Percentiles rank a stretch among this genome's conserved stretches.
phyloP scores from a whole-genome alignment of 2,797 vertebrate genomes.

The Fundulus diaphanus region DNA sequence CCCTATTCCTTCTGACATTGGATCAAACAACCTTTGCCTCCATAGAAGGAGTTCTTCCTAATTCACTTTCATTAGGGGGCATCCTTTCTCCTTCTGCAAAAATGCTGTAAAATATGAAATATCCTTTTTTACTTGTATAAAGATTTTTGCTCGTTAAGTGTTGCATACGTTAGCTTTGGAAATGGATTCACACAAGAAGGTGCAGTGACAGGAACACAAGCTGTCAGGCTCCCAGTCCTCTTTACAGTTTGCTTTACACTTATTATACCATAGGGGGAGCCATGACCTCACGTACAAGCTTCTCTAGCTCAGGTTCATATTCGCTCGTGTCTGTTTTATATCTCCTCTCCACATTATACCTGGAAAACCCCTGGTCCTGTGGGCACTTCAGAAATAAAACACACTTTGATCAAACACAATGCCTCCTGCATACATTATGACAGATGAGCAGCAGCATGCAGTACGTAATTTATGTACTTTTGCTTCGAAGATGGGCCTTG shows the following conservation, averaged over 20 bases:
- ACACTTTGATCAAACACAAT: slow-evolving; percentile 50
- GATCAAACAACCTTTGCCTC: slow-evolving; percentile 57
- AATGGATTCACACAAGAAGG: slow-evolving; percentile 16
- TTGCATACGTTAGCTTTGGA: slow-evolving; percentile 32
- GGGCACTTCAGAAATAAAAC: slow-evolving; percentile 49
- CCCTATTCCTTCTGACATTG: slow-evolving; percentile 48
- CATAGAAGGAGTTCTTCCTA: slow-evolving; percentile 23
- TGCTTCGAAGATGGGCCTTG: slow-evolving; percentile 44
- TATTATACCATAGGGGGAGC: slow-evolving; percentile 80
- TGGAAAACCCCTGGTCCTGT: slow-evolving; percentile 38
- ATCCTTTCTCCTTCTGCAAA: slow-evolving; percentile 33
- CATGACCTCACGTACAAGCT: slow-evolving; percentile 74
- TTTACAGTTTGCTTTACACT: slow-evolving; percentile 36
- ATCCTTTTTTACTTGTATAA: slow-evolving; percentile 27
- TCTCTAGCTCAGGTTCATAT: slow-evolving; percentile 16
- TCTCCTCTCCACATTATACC: slow-evolving; percentile 36
- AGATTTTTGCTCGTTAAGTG: slow-evolving; percentile 46
- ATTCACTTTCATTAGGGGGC: slow-evolving; percentile 32
- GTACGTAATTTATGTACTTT: slow-evolving; percentile 59
- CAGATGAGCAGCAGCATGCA: slow-evolving; percentile 43
- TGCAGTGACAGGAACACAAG: slow-evolving; percentile 31
- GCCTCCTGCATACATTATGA: slow-evolving; percentile 29
- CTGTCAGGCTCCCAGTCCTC: slow-evolving; percentile 1
- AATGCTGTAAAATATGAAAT: slow-evolving; percentile 25
- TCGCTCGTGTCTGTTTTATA: slow-evolving; percentile 32